phyloP scores from a whole-genome alignment of 2,797 vertebrate species.

The Botia kubotai region DNA sequence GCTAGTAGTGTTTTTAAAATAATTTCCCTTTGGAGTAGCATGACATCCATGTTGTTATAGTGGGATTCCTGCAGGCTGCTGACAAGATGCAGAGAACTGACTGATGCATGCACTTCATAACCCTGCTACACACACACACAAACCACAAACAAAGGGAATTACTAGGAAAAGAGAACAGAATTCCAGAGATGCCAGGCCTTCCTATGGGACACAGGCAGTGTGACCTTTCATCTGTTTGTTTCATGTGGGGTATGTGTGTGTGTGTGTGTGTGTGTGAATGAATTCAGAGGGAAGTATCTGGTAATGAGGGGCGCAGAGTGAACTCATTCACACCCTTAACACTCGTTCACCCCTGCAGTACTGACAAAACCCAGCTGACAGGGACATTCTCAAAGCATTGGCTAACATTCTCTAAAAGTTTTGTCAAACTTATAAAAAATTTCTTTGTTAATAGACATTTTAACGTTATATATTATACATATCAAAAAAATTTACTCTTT shows the following conservation, averaged over 20 bases:
- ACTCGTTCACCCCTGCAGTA: conserved; percentile 8
- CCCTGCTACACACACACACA: conserved; percentile 25
- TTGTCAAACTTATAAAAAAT: too few relatives aligned
- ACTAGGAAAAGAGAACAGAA: conserved; percentile 52
- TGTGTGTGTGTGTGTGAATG: conserved; percentile 2
- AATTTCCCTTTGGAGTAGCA: conserved; percentile 1
- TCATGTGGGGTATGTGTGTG: conserved; percentile 2
- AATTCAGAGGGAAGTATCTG: conserved; percentile 17
- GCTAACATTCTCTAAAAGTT: too few relatives aligned
- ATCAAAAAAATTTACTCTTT: too few relatives aligned
- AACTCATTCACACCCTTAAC: conserved; percentile 22
- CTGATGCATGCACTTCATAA: conserved; percentile 35
- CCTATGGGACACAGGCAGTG: conserved; percentile 45
- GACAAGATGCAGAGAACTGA: conserved; percentile 32
- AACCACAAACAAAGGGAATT: conserved; percentile 47
- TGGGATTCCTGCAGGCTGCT: conserved; percentile 35
- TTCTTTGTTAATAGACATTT: too few relatives aligned
- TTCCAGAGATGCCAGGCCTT: conserved; percentile 55
- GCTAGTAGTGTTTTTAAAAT: not conserved
- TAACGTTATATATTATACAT: too few relatives aligned
- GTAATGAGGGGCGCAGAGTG: conserved; percentile 16
- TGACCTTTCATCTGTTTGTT: conserved; percentile 46
- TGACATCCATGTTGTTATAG: not conserved
- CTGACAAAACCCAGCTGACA: not conserved
- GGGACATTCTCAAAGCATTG: too few relatives aligned